A percentile compares a stretch with the other conserved stretches of the same genome.
These are phyloP conservation scores for Mylabris sibirica DNA, from an alignment of 2,888 invertebrate species.

Conservation along the genomic window DNA sequence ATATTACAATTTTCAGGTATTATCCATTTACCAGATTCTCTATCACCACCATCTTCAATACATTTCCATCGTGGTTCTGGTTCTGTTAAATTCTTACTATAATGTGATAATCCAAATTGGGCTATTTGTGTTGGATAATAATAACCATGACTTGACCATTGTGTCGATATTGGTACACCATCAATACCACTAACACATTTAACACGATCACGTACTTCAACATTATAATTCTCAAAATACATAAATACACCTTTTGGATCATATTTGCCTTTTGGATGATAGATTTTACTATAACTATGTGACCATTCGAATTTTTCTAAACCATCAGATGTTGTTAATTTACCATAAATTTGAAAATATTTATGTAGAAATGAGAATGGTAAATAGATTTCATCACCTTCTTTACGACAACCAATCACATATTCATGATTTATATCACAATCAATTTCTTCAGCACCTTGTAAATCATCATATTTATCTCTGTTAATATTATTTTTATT, in stretches of 20 bases:
- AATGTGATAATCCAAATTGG: constrained; percentile 97
- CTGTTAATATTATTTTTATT: constrained; percentile 34
- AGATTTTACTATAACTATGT: constrained; percentile 92
- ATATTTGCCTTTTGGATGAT: constrained; percentile 88
- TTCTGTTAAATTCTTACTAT: constrained; percentile 92
- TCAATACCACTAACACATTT: constrained; percentile 94
- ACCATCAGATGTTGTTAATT: constrained; percentile 75
- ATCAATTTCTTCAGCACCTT: constrained; percentile 74
- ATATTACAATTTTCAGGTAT: constrained; percentile 75
- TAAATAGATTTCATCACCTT: constrained; percentile 83
- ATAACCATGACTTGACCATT: constrained; percentile 96
- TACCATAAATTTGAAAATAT: constrained; percentile 95
- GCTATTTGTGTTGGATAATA: constrained; percentile 99
- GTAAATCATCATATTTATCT: constrained; percentile 55
- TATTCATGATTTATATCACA: constrained; percentile 91
- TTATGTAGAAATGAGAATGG: constrained; percentile 93
- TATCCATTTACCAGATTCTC: constrained; percentile 72
- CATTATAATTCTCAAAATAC: constrained; percentile 98
- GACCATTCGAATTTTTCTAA: constrained; percentile 92
- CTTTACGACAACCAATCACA: constrained; percentile 51
- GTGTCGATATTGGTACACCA: constrained; percentile 95
- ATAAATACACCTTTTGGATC: constrained; percentile 91
- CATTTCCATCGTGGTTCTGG: constrained; percentile 77
- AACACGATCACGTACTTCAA: constrained; percentile 94
- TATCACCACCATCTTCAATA: constrained; percentile 78